Evolutionary conservation across 1,140 invertebrate species (phyloP), one percentile per base, ranked within the genome.

Genomic region (Odontomachus brunneus): DNA sequence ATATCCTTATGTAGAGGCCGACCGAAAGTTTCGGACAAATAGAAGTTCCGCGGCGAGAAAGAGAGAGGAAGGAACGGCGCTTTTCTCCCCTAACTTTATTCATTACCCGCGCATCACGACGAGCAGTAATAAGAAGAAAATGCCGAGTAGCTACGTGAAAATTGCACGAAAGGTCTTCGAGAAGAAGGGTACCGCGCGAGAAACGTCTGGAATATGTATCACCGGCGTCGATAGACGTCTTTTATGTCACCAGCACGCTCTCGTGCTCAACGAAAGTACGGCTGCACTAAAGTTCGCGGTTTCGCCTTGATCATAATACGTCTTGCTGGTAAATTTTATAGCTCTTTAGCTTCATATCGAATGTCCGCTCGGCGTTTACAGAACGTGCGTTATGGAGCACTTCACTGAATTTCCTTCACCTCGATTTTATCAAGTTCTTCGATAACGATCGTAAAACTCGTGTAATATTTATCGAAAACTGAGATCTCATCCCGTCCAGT

Each of bases 21-120:
- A 75, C 22, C 73, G n/a, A 63, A 80, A 69, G 49, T 71, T 80
- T 48, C 19, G n/a, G 14, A 48, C 65, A 69, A 78, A 78, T 22
- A 59, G 33, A 71, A 57, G 11, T 48, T 55, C 29, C 24, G 1
- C 3, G 14, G 29, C 2, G 29, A 33, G 29, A 33, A 33, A 33
- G 29, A 5, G 29, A 33, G 29, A 33, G 29, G 5, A 2, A 19
- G 14, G 19, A 69, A 44, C 22, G 33, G 19, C 17, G 9, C 1
- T 67, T 55, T 57, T 14, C 9, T 59, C 19, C 11, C 33, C 22
- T 65, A 69, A 78, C 19, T 80, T 80, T 80, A 71, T 80, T 71
- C 38, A 80, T 69, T 80, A 71, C 15, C 44, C 9, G 44, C 48
- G 11, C 29, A 65, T 38, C 12, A 67, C 38, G 44, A 38, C 1